Percentiles rank a stretch among this genome's conserved stretches.
Conservation (phyloP, 2,113 vertebrate genomes). For the Tragelaphus scriptus region DNA sequence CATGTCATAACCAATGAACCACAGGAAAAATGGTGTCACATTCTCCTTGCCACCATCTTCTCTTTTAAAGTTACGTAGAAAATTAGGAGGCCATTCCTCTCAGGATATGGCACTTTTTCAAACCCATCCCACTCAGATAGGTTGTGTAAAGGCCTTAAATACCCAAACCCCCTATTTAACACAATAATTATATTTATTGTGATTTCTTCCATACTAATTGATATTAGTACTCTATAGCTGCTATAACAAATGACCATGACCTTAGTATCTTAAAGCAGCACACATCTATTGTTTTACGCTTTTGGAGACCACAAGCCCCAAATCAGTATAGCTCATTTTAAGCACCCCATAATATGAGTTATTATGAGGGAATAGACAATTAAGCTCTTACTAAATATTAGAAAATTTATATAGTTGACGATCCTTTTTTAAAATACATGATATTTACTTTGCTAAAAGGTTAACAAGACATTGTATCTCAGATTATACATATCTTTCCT, state of each 20-base stretch:
- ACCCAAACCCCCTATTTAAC: not conserved
- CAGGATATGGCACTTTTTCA: not conserved
- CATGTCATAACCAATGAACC: not conserved
- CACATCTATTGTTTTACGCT: not conserved
- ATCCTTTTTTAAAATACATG: not conserved
- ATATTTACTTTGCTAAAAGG: not conserved
- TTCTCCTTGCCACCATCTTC: not conserved
- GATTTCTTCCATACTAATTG: not conserved
- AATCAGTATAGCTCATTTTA: not conserved
- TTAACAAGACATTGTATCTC: not conserved
- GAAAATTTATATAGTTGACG: not conserved
- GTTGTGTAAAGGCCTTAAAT: not conserved
- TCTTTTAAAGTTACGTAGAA: not conserved
- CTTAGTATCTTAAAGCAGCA: not conserved
- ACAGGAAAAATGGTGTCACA: not conserved
- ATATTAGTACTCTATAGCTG: not conserved
- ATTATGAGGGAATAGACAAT: not conserved
- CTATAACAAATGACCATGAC: not conserved
- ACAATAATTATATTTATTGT: not conserved
- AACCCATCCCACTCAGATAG: too few relatives aligned
- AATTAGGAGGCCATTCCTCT: not conserved
- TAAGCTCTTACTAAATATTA: not conserved
- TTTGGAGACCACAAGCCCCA: not conserved
- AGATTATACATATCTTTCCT: not conserved
- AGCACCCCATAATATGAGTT: not conserved